Conservation (phyloP, 1,140 invertebrate genomes). For the Drosophila littoralis region DNA sequence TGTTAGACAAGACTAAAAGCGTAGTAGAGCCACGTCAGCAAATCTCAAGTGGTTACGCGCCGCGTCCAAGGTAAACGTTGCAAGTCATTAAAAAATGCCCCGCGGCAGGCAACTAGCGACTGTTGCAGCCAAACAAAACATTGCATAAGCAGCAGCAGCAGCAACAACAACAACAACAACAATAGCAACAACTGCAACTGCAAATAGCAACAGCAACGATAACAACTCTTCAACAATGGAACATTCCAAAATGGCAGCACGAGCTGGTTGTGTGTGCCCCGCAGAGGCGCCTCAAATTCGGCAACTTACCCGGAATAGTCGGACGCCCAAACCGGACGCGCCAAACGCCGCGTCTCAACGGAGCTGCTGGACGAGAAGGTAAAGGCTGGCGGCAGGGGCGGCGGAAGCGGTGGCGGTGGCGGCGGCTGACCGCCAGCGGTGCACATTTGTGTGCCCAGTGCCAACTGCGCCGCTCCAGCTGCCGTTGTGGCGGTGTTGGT, state of each 20-base stretch:
- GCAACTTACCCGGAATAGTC: slow-evolving; percentile 87
- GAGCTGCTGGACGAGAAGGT: slow-evolving; percentile 83
- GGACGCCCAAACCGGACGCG: slow-evolving; percentile 87
- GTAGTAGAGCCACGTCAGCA: slow-evolving; percentile 16
- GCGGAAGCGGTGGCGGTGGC: slow-evolving; percentile 42
- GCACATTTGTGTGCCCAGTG: slow-evolving; percentile 14
- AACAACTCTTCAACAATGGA: slow-evolving; percentile 70
- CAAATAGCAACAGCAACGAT: slow-evolving; percentile 37
- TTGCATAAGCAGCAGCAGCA: slow-evolving; percentile 36
- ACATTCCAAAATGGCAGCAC: slow-evolving; percentile 42
- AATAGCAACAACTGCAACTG: slow-evolving; percentile 42
- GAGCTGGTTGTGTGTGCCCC: slow-evolving; percentile 24
- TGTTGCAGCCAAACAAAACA: slow-evolving; percentile 65
- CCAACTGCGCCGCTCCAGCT: slow-evolving; percentile 28
- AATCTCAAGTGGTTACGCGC: slow-evolving; percentile 51
- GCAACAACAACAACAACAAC: slow-evolving; percentile 14
- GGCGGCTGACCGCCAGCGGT: slow-evolving; percentile 35
- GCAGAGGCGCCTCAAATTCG: slow-evolving; percentile 13
- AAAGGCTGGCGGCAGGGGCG: slow-evolving; percentile 23
- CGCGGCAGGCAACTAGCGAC: slow-evolving; percentile 47
- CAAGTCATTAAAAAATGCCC: slow-evolving; percentile 72
- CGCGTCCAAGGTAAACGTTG: slow-evolving; percentile 67
- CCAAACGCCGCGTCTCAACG: slow-evolving; percentile 74
- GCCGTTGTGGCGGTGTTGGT: slow-evolving; percentile 60
- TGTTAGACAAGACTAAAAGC: neutral